These are phyloP conservation scores for Drosophila niveifrons DNA, from an alignment of 2,888 invertebrate species.

Conservation along the genomic window DNA sequence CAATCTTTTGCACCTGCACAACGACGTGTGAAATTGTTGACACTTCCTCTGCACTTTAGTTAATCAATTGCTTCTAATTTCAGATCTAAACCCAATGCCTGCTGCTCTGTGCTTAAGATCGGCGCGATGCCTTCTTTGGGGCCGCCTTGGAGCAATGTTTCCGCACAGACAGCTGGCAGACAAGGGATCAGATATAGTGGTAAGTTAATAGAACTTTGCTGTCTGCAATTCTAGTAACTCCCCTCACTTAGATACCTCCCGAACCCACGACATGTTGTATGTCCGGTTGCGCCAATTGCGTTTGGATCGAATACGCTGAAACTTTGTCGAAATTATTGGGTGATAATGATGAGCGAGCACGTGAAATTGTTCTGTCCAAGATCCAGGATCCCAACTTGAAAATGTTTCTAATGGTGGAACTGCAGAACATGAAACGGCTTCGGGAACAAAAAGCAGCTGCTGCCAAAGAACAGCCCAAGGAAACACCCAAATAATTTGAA, in stretches of 20 bases:
- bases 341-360: constrained; percentile 89
- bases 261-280: constrained; percentile 94
- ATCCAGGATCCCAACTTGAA: constrained; percentile 93
- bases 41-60: constrained; percentile 38
- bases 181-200: constrained; percentile 63
- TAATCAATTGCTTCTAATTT: constrained; percentile 11
- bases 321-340: constrained; percentile 88
- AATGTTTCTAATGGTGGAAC: constrained; percentile 92
- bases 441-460: constrained; percentile 32
- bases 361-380: constrained; percentile 90
- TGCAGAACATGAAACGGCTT: constrained; percentile 85
- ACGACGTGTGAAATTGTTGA: constrained; percentile 67
- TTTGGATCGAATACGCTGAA: constrained; percentile 96
- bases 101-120: constrained; percentile 64
- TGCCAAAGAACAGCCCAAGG: constrained; percentile 32
- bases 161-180: constrained; percentile 54
- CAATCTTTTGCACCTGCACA: constrained; percentile 62
- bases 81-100: constrained; percentile 71
- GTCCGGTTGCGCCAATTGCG: constrained; percentile 97
- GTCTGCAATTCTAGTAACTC: background rate
- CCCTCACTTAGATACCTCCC: constrained; percentile 79
- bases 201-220: constrained; percentile 32
- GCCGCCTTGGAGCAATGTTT: constrained; percentile 39
- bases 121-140: constrained; percentile 58
- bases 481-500: constrained; percentile 32